These are phyloP conservation scores for Sesia apiformis DNA, from an alignment of 2,888 invertebrate species.

Conservation along the genomic window DNA sequence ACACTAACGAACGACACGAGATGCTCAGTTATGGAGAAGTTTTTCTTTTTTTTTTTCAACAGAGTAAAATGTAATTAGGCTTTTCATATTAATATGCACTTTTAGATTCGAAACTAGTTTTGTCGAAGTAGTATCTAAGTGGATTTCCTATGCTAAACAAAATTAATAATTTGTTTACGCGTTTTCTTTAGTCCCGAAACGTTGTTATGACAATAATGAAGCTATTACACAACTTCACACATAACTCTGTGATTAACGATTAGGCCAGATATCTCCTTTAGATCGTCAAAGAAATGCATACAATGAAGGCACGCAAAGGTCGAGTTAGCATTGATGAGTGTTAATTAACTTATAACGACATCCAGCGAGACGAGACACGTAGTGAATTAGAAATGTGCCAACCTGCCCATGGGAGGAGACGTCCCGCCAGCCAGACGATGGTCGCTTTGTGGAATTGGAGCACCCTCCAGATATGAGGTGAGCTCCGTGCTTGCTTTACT, in stretches of 20 bases:
- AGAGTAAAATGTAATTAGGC: too few relatives aligned
- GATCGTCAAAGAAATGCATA: slow-evolving; percentile 7
- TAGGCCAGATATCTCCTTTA: neutral
- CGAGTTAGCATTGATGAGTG: slow-evolving; percentile 41
- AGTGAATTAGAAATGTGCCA: slow-evolving; percentile 20
- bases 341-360: slow-evolving; percentile 45
- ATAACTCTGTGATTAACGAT: too few relatives aligned
- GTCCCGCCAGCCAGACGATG: slow-evolving; percentile 32
- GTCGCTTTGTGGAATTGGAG: slow-evolving; percentile 38
- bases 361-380: slow-evolving; percentile 23
- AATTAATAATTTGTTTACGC: too few relatives aligned
- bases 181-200: too few relatives aligned
- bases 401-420: slow-evolving; percentile 42
- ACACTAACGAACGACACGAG: too few relatives aligned
- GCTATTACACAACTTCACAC: too few relatives aligned
- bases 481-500: neutral
- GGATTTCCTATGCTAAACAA: too few relatives aligned
- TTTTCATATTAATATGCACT: neutral
- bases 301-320: slow-evolving; percentile 27
- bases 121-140: neutral
- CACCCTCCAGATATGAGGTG: slow-evolving; percentile 37
- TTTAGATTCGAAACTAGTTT: neutral
- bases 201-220: too few relatives aligned
- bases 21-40: too few relatives aligned
- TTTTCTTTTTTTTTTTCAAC: too few relatives aligned